Base-by-base conservation (phyloP, 2,113 vertebrate genomes). In the Apus apus region DNA sequence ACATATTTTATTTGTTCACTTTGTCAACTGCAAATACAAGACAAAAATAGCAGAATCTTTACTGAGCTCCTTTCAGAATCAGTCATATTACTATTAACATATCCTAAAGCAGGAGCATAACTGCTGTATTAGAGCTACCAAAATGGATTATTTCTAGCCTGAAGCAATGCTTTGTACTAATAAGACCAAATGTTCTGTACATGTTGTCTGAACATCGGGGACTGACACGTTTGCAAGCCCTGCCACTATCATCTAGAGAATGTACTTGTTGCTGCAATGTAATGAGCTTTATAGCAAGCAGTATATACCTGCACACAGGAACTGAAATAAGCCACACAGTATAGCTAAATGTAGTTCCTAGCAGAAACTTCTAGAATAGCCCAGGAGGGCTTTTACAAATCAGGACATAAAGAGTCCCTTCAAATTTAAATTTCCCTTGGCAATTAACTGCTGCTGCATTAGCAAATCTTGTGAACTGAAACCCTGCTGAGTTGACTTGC, bases 351-450 rank as follows among this genome's bases (percentile, higher is more conserved):
- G 80, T 46, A 86, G 60, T 60, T 68, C 85, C 62, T 54, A 48
- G 75, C n/a, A 95, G 81, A 97, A 96, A 90, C 76, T 96, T 96
- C 85, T 87, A 67, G 72, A 95, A 48, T 46, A 92, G 64, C 80
- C 43, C 57, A 94, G 53, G 57, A 93, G 50, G 40, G 62, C 43
- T 92, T 95, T 88, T 91, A 91, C 61, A 96, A 96, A 97, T 93
- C 83, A 95, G 56, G 78, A 94, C 56, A 82, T 66, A 68, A 89
- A 92, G 64, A 95, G 40, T 90, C 75, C 67, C 94, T 96, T 94
- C 90, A 92, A 96, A 79, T 82, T 91, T 89, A 97, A 94, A 94
- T 96, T 95, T 94, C 94, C 89, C 94, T 82, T 66, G 90, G 76
- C 17, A 3, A 36, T 92, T 93, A 90, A 89, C 62, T 90, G 71